Conservation (phyloP, 1,140 invertebrate species). For the Dinoponera quadriceps region DNA sequence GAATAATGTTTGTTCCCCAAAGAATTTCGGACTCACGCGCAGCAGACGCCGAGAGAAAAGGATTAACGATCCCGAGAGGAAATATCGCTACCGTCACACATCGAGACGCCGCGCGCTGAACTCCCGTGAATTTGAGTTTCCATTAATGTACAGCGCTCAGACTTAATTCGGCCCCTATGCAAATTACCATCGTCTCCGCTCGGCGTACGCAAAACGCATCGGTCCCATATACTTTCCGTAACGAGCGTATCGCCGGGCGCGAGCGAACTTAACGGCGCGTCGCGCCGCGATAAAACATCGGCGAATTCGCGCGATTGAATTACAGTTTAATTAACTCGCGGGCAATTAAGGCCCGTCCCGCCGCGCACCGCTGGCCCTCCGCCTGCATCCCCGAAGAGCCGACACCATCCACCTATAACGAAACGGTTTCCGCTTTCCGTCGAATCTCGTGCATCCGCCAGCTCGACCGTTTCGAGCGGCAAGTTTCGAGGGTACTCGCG, state of each 20-base stretch:
- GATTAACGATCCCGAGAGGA: not conserved
- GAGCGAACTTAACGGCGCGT: conserved; percentile 75
- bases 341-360: conserved; percentile 81
- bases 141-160: conserved; percentile 50
- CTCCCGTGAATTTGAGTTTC: conserved; percentile 47
- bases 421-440: conserved; percentile 71
- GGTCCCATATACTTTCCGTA: conserved; percentile 70
- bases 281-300: conserved; percentile 82
- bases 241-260: conserved; percentile 71
- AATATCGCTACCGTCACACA: conserved; percentile 11
- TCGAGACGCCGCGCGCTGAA: conserved; percentile 25
- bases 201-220: conserved; percentile 67
- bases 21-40: not conserved
- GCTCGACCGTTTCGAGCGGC: conserved; percentile 71
- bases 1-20: conserved; percentile 17
- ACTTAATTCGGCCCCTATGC: conserved; percentile 57
- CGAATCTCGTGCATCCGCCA: conserved; percentile 78
- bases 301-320: conserved; percentile 85
- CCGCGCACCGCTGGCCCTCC: conserved; percentile 4
- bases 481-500: conserved; percentile 80
- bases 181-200: conserved; percentile 64
- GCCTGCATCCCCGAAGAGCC: conserved; percentile 42
- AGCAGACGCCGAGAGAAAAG: not conserved
- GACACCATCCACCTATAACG: conserved; percentile 70
- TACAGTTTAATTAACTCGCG: conserved; percentile 85